A percentile compares a stretch with the other conserved stretches of the same genome.
phyloP scores from a whole-genome alignment of 2,888 invertebrate genomes.

The Chrysolina americana region DNA sequence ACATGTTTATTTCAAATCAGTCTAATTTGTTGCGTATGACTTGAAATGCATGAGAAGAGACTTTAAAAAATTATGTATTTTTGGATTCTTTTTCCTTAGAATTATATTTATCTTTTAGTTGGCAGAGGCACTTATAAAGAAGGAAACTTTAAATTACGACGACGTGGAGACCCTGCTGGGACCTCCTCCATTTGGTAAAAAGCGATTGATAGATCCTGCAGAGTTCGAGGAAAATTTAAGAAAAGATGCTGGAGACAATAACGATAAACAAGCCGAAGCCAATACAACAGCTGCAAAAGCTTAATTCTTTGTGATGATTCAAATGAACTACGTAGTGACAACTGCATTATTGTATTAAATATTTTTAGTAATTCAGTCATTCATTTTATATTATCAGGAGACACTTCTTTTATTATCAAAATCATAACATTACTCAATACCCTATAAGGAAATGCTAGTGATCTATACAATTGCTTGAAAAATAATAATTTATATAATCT shows the following conservation, averaged over 20 bases:
- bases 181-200: slow-evolving; percentile 85
- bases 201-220: slow-evolving; percentile 82
- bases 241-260: slow-evolving; percentile 60
- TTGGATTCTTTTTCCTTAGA: not conserved
- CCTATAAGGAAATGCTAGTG: no score
- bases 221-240: slow-evolving; percentile 78
- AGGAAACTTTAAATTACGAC: slow-evolving; percentile 93
- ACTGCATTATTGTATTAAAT: not conserved
- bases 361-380: not conserved
- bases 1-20: no score
- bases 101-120: slow-evolving; percentile 74
- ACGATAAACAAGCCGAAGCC: slow-evolving; percentile 23
- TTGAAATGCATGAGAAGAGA: no score
- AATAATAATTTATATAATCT: no score
- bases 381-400: no score
- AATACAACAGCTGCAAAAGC: slow-evolving; percentile 25
- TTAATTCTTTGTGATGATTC: slow-evolving; percentile 5
- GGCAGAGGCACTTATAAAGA: slow-evolving; percentile 87
- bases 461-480: no score
- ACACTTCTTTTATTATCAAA: no score
- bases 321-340: slow-evolving; percentile 14
- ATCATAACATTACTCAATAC: no score
- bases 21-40: no score
- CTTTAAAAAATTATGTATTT: no score
- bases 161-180: slow-evolving; percentile 92